These are phyloP conservation scores for Drosophila virilis DNA, from an alignment of 1,140 invertebrate genomes.

Conservation along the genomic window DNA sequence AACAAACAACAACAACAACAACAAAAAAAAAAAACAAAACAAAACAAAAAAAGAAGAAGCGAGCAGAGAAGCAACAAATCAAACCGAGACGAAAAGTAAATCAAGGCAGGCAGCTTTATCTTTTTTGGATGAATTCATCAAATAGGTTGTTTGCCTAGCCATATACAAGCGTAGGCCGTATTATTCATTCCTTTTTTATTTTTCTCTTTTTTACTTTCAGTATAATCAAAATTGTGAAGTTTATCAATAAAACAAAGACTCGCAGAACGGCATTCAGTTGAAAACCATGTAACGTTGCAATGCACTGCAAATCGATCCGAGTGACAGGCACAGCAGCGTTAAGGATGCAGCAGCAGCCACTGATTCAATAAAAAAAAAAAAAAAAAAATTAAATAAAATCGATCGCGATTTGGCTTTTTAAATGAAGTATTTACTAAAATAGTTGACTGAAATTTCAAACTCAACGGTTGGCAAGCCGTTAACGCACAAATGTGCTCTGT, in stretches of 20 bases:
- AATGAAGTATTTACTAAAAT: background rate
- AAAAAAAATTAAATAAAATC: too few relatives aligned
- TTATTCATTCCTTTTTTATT: background rate
- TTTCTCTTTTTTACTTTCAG: background rate
- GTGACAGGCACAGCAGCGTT: too few relatives aligned
- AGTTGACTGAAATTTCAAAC: background rate
- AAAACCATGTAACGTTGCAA: background rate
- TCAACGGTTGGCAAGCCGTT: background rate
- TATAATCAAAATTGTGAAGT: conserved; percentile 14
- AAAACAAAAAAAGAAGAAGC: too few relatives aligned
- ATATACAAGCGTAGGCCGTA: background rate
- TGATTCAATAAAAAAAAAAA: too few relatives aligned
- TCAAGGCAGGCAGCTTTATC: background rate
- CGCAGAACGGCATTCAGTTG: conserved; percentile 10
- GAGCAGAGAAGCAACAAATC: too few relatives aligned
- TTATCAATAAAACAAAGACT: conserved; percentile 13
- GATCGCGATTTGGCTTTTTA: background rate
- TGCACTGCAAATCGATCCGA: too few relatives aligned
- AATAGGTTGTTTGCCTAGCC: background rate
- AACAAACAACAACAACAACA: background rate
- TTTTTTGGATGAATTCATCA: background rate
- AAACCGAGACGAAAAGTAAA: too few relatives aligned
- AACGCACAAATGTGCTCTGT: background rate
- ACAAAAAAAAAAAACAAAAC: background rate
- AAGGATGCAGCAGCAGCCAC: too few relatives aligned